Conservation (phyloP, 2,113 vertebrate genomes). For the Cairina moschata region DNA sequence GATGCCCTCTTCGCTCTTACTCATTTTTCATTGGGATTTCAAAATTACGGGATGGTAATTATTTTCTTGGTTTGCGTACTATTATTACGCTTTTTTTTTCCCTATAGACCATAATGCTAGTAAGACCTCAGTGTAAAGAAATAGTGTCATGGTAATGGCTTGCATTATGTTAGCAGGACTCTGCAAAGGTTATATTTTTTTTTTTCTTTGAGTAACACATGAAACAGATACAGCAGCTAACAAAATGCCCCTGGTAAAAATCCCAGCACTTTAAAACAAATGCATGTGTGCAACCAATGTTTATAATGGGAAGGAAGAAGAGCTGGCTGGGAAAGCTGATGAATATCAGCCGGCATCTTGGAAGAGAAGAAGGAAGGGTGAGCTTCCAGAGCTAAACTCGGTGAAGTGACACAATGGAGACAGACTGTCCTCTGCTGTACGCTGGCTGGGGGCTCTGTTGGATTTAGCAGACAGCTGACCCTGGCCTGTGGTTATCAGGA, state of each 20-base stretch:
- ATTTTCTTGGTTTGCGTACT: background rate
- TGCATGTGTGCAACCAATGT: accelerated
- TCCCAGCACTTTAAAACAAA: background rate
- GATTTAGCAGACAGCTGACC: background rate
- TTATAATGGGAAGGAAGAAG: background rate
- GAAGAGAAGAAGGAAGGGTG: background rate
- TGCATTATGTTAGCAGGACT: background rate
- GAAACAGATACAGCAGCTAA: background rate
- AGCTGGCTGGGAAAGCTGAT: background rate
- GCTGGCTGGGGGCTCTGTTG: background rate
- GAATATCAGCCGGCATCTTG: background rate
- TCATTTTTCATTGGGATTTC: background rate
- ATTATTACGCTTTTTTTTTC: background rate
- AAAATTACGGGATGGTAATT: background rate
- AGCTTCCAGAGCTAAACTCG: background rate
- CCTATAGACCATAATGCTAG: background rate
- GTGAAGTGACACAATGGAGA: background rate
- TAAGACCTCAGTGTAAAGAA: background rate
- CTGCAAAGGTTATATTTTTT: background rate
- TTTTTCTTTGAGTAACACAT: background rate
- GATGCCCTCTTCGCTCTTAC: background rate
- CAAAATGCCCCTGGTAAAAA: background rate
- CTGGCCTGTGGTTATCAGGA: background rate
- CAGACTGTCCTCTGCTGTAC: background rate
- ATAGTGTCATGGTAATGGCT: background rate